Base-by-base conservation (phyloP, 2,888 invertebrate species). In the Steinernema carpocapsae region DNA sequence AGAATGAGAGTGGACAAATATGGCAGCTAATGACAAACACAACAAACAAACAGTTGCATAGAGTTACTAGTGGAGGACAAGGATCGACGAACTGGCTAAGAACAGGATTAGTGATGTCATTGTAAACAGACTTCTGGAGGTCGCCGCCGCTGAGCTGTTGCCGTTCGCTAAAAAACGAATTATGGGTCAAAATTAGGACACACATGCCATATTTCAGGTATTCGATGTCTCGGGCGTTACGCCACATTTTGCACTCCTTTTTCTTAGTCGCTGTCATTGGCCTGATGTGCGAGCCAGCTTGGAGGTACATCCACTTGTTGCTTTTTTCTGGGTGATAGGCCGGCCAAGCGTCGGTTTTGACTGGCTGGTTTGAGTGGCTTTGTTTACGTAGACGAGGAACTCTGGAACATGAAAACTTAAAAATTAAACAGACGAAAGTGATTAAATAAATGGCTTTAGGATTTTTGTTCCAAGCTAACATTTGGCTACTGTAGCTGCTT, bases 291-390 rank as follows among this genome's bases (percentile, higher is more conserved):
- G 84, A 83, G 29, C 82, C 82, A 42, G 84, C 83, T 72, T 81
- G 79, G 45, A 86, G 74, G 43, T 85, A 79, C 85, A 86, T 84
- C 86, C 86, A 86, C 32, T 76, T 72, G n/a, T 81, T 77, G 32
- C 74, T 76, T 43, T 80, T 82, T 3, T 74, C 74, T 51, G 81
- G 78, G 70, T 84, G 80, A 75, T 85, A 86, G 51, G 80, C 79
- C 22, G 86, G 86, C 86, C 86, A 86, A 24, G 73, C 72, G 14
- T 79, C 78, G 1, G 32, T 29, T 19, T 77, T 74, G 3, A 37
- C 37, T 10, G 37, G 37, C 10, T 37, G 37, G 19, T 72, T 72
- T n/a, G 77, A 46, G 78, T 76, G 51, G 79, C 79, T 29, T 72
- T 73, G 56, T 77, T 74, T 19, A 75, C 75, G 19, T 3, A 83